Evolutionary conservation across 2,113 vertebrate genomes (phyloP).

Genomic region (Recurvirostra avosetta): DNA sequence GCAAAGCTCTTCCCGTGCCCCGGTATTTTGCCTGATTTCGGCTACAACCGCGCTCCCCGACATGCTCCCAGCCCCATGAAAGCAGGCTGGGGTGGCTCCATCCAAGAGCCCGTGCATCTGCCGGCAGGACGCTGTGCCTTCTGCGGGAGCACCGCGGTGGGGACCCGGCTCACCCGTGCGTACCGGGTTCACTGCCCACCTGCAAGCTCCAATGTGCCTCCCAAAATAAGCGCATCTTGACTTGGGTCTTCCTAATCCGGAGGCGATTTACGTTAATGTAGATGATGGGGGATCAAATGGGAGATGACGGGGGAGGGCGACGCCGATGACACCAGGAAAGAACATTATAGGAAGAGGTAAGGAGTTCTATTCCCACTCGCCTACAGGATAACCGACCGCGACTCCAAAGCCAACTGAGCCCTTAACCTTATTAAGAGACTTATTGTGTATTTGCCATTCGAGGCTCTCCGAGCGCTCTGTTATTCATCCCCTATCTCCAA

Average conservation of each 20-base stretch:
- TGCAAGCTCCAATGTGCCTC: neutral
- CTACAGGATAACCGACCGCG: neutral
- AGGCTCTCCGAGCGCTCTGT: neutral
- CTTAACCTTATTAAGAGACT: neutral
- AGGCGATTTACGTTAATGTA: neutral
- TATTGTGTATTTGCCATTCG: neutral
- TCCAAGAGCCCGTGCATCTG: neutral
- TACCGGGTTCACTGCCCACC: neutral
- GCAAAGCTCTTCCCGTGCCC: neutral
- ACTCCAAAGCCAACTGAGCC: neutral
- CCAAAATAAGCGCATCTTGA: neutral
- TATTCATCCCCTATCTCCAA: neutral
- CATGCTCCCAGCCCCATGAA: fast-evolving
- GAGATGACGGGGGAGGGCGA: neutral
- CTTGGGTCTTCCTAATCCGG: neutral
- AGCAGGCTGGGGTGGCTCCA: neutral
- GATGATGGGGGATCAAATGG: neutral
- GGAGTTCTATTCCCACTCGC: neutral
- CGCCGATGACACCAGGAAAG: neutral
- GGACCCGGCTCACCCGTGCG: neutral
- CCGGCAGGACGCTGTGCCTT: too few species aligned
- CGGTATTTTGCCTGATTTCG: fast-evolving
- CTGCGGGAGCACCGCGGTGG: neutral
- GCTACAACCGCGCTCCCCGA: fast-evolving
- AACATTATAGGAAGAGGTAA: neutral